phyloP scores from a whole-genome alignment of 2,797 vertebrate genomes.

The Oophaga sylvatica region DNA sequence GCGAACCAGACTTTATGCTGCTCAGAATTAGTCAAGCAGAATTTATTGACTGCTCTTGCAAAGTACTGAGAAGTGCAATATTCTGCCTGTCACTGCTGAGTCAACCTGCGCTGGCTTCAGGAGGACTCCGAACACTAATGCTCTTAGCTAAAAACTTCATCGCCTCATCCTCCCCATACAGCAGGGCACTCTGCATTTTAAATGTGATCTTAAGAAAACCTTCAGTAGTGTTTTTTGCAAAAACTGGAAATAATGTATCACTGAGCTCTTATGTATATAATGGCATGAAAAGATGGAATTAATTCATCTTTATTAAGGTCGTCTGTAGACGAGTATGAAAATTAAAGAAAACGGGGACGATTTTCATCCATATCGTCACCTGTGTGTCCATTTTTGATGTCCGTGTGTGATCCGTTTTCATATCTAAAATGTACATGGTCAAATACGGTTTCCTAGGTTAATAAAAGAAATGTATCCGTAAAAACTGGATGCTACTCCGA shows the following conservation, averaged over 20 bases:
- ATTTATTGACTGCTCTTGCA: conserved; percentile 62
- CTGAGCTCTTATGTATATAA: neutral
- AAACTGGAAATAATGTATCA: neutral
- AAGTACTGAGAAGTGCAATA: conserved; percentile 35
- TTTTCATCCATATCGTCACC: too few relatives aligned
- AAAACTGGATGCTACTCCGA: too few relatives aligned
- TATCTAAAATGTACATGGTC: too few relatives aligned
- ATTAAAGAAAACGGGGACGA: too few relatives aligned
- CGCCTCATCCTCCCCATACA: neutral
- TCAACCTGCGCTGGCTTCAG: conserved; percentile 16
- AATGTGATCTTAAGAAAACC: neutral
- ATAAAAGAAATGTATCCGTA: too few relatives aligned
- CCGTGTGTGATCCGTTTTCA: too few relatives aligned
- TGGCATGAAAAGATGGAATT: neutral
- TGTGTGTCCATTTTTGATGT: too few relatives aligned
- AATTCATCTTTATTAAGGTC: neutral
- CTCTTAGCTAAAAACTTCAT: conserved; percentile 14
- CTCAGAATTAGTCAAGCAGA: conserved; percentile 54
- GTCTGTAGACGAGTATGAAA: too few relatives aligned
- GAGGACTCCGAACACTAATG: conserved; percentile 17
- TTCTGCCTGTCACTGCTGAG: conserved; percentile 47
- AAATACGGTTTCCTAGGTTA: too few relatives aligned
- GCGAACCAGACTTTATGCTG: conserved; percentile 61
- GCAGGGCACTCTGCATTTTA: neutral
- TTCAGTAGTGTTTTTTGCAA: neutral